Conservation (phyloP, 2,888 invertebrate species). For the Odontomyia ornata region DNA sequence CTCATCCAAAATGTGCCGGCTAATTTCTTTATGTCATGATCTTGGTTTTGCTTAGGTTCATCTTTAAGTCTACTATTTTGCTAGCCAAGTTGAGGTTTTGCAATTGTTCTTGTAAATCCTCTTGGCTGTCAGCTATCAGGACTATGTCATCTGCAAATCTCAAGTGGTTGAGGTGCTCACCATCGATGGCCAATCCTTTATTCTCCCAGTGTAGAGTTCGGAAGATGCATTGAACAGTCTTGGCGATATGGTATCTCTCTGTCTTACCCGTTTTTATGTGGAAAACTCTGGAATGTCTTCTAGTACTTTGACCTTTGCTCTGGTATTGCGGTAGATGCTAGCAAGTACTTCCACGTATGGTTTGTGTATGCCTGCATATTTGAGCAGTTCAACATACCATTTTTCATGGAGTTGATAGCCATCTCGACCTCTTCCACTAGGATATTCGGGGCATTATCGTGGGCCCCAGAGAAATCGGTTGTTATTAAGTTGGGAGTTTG, state of each 20-base stretch:
- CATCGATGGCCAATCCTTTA: not conserved
- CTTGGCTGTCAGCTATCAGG: not conserved
- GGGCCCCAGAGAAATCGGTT: no score
- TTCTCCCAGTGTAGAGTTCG: not conserved
- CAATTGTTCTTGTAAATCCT: not conserved
- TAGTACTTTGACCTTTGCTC: not conserved
- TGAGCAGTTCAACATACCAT: no score
- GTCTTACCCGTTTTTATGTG: no score
- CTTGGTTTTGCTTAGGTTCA: not conserved
- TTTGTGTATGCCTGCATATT: not conserved
- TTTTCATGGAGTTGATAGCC: no score
- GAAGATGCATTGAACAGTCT: not conserved
- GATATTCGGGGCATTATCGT: no score
- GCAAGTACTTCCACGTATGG: not conserved
- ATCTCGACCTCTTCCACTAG: no score
- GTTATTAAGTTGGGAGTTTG: no score
- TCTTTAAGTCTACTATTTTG: not conserved
- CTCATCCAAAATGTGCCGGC: not conserved
- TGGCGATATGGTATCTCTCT: no score
- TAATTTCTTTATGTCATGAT: no score
- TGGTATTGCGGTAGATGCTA: not conserved
- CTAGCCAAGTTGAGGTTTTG: no score
- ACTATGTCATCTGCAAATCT: not conserved
- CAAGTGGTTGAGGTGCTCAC: not conserved
- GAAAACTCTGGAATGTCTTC: not conserved